Percentiles rank a stretch among this genome's conserved stretches.
Conservation (phyloP, 2,888 invertebrate genomes). For the Trissolcus japonicus region DNA sequence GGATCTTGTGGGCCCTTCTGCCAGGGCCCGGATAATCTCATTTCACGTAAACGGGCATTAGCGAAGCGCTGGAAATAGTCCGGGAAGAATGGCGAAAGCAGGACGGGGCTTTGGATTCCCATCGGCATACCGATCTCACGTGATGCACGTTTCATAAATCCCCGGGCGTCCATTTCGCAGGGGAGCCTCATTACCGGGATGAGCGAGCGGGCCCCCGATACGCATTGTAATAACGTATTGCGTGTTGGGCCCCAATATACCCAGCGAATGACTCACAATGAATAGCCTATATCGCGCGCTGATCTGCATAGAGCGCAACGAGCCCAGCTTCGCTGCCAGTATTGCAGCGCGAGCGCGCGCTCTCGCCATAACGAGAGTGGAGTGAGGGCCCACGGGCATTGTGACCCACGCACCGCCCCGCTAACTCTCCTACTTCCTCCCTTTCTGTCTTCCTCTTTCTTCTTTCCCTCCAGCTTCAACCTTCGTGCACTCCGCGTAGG, state of each 20-base stretch:
- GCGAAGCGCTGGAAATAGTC: constrained; percentile 7
- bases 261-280: constrained; percentile 71
- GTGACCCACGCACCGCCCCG: constrained; percentile 73
- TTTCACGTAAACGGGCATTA: constrained; percentile 33
- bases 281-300: constrained; percentile 73
- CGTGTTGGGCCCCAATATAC: constrained; percentile 57
- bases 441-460: too few relatives aligned
- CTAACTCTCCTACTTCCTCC: constrained; percentile 68
- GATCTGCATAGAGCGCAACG: constrained; percentile 71
- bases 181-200: constrained; percentile 36
- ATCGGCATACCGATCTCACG: constrained; percentile 33
- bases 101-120: constrained; percentile 24
- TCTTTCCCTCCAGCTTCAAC: constrained; percentile 32
- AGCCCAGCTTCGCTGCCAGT: constrained; percentile 64
- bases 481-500: constrained; percentile 15
- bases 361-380: constrained; percentile 65
- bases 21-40: constrained; percentile 30
- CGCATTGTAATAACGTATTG: constrained; percentile 67
- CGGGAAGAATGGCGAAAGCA: constrained; percentile 30
- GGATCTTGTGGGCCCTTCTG: constrained; percentile 19
- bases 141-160: constrained; percentile 26
- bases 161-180: constrained; percentile 22
- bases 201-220: constrained; percentile 63
- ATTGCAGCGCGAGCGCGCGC: constrained; percentile 53
- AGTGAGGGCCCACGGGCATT: constrained; percentile 65